phyloP scores from a whole-genome alignment of 2,113 vertebrate species.

The Ameiurus melas region DNA sequence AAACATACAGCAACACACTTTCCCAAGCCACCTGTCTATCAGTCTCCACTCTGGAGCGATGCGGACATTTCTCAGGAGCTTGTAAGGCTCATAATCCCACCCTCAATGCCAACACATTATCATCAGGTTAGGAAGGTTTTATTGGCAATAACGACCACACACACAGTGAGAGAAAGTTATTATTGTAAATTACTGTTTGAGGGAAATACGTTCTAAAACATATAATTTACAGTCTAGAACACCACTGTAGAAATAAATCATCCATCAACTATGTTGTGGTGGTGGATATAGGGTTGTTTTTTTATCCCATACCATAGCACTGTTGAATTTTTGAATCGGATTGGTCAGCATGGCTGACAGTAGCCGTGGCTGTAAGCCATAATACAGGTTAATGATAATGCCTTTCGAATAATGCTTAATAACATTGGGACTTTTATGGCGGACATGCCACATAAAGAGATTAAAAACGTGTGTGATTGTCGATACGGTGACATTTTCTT shows the following conservation, averaged over 20 bases:
- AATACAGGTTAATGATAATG: not conserved
- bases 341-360: not conserved
- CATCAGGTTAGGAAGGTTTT: slow-evolving; percentile 28
- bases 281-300: no score
- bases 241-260: not conserved
- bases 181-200: slow-evolving; percentile 36
- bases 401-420: not conserved
- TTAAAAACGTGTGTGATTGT: not conserved
- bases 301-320: not conserved
- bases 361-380: not conserved
- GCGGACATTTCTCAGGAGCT: slow-evolving; percentile 21
- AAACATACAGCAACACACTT: slow-evolving; percentile 15
- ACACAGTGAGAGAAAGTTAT: slow-evolving; percentile 15
- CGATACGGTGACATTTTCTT: not conserved
- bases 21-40: slow-evolving; percentile 32
- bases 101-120: slow-evolving; percentile 38
- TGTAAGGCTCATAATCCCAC: not conserved
- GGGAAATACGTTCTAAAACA: slow-evolving; percentile 18
- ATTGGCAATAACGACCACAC: slow-evolving; percentile 40
- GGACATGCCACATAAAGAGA: not conserved
- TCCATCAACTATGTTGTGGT: no score
- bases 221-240: not conserved
- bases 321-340: not conserved
- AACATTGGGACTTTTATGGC: not conserved
- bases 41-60: slow-evolving; percentile 15